phyloP scores from a whole-genome alignment of 2,797 vertebrate genomes.

The Hemitrygon akajei region DNA sequence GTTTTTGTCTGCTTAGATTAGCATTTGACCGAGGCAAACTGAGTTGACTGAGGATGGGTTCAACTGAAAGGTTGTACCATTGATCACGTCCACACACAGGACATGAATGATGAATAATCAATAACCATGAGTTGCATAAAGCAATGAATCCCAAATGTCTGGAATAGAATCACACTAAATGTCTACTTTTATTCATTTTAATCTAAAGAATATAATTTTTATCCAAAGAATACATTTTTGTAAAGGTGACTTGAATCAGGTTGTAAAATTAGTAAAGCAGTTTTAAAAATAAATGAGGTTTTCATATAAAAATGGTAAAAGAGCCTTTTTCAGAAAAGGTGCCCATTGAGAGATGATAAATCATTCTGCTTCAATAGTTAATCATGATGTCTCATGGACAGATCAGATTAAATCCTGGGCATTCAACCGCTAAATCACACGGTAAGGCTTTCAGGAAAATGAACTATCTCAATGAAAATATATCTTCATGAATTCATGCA shows the following conservation, averaged over 20 bases:
- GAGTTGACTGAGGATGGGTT: background rate
- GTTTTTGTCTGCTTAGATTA: background rate
- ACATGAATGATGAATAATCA: slow-evolving; percentile 29
- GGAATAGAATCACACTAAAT: background rate
- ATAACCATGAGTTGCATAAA: background rate
- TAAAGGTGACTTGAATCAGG: background rate
- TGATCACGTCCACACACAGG: background rate
- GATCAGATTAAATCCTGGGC: slow-evolving; percentile 10
- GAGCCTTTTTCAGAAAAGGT: background rate
- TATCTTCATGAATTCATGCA: background rate
- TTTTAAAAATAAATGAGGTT: background rate
- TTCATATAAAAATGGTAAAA: background rate
- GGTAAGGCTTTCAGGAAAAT: slow-evolving; percentile 6
- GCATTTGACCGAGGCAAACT: background rate
- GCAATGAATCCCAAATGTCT: slow-evolving; percentile 8
- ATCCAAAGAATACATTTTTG: background rate
- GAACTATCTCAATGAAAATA: slow-evolving; percentile 18
- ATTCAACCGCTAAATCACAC: background rate
- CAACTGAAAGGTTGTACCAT: slow-evolving; percentile 18
- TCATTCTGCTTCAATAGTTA: background rate
- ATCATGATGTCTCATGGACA: slow-evolving; percentile 2
- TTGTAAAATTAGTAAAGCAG: background rate
- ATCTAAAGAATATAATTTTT: too few relatives aligned
- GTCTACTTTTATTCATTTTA: background rate
- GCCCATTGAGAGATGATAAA: background rate